Percentiles rank a stretch among this genome's conserved stretches.
phyloP scores from a whole-genome alignment of 2,888 invertebrate species.

The Pristionchus maxplancki region DNA sequence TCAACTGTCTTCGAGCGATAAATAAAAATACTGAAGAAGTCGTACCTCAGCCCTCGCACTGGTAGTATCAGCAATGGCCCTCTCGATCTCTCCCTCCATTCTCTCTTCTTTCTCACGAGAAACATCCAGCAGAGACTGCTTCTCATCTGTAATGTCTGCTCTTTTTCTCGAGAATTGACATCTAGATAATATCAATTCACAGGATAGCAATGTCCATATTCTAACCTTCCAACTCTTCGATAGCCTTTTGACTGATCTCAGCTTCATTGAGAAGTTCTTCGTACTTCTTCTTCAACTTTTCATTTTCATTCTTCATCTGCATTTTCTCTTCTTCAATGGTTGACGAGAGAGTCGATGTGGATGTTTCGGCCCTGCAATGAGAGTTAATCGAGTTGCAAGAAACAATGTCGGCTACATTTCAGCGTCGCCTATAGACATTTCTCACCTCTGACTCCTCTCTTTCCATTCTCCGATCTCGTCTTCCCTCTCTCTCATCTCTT shows the following conservation, averaged over 20 bases:
- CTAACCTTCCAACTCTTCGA: slow-evolving; percentile 60
- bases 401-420: too few relatives aligned
- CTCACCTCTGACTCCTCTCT: slow-evolving; percentile 51
- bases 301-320: slow-evolving; percentile 32
- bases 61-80: background rate
- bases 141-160: slow-evolving; percentile 10
- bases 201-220: too few relatives aligned
- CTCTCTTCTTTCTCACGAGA: background rate
- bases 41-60: slow-evolving; percentile 33
- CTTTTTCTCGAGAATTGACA: background rate
- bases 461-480: slow-evolving; percentile 58
- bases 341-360: background rate
- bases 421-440: background rate
- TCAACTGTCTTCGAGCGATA: too few relatives aligned
- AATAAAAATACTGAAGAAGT: too few relatives aligned
- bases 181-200: too few relatives aligned
- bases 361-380: background rate
- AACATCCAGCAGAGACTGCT: background rate
- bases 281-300: slow-evolving; percentile 54
- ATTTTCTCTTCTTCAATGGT: slow-evolving; percentile 38
- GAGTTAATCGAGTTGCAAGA: background rate
- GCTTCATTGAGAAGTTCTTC: slow-evolving; percentile 57
- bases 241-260: slow-evolving; percentile 55
- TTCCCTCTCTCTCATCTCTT: slow-evolving; percentile 53
- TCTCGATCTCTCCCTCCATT: slow-evolving; percentile 31